These are phyloP conservation scores for Mobula hypostoma DNA, from an alignment of 2,113 vertebrate genomes.

Conservation along the genomic window DNA sequence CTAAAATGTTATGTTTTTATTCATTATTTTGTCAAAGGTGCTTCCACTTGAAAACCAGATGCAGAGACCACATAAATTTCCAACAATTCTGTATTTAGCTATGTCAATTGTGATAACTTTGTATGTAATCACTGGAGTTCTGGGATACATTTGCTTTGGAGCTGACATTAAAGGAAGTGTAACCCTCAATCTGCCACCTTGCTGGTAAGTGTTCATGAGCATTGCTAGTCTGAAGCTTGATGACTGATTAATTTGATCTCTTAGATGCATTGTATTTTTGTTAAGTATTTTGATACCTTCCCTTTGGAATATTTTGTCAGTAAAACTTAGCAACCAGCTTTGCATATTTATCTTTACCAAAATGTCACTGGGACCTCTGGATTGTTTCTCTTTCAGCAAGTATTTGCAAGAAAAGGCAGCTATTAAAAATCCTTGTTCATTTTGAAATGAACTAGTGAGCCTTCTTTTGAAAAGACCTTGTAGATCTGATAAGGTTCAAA, in stretches of 20 bases:
- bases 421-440: neutral
- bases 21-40: constrained; percentile 57
- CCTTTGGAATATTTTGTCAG: neutral
- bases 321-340: neutral
- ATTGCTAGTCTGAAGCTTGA: neutral
- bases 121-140: constrained; percentile 77
- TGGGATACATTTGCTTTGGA: constrained; percentile 86
- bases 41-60: constrained; percentile 96
- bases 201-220: constrained; percentile 66
- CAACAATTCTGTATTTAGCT: constrained; percentile 70
- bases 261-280: neutral
- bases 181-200: constrained; percentile 90
- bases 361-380: neutral
- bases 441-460: neutral
- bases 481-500: neutral
- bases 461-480: neutral
- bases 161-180: constrained; percentile 70
- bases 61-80: constrained; percentile 76
- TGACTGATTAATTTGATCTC: neutral
- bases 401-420: neutral
- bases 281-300: neutral
- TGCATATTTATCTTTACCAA: neutral
- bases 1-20: neutral
- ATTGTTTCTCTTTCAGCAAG: neutral
- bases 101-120: constrained; percentile 76